Percentiles rank a stretch among this genome's conserved stretches.
Evolutionary conservation across 2,113 vertebrate genomes (phyloP).

Genomic region (Calidris pugnax): DNA sequence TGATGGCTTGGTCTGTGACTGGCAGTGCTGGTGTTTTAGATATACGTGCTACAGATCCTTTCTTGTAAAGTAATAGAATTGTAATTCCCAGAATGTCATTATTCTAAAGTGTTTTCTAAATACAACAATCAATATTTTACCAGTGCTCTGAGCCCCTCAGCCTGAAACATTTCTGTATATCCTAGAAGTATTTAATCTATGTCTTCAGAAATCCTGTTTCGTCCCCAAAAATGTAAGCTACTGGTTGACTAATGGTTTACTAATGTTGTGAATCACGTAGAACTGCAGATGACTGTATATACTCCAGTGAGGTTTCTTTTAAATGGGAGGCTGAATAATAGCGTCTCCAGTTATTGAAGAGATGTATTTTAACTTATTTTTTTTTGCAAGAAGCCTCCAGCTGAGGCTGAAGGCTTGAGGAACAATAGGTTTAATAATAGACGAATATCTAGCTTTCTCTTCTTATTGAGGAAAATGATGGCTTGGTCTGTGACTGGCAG

Average conservation of each 20-base stretch:
- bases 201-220: neutral
- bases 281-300: neutral
- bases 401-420: neutral
- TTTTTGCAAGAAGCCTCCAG: neutral
- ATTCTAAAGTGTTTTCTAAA: neutral
- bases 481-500: neutral
- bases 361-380: too few species aligned
- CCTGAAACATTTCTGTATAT: neutral
- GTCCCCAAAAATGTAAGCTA: neutral
- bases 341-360: neutral
- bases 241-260: neutral
- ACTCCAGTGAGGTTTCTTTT: neutral
- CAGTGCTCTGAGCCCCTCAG: neutral
- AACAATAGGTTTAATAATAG: slow-evolving; percentile 20
- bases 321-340: slow-evolving; percentile 16
- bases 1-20: neutral
- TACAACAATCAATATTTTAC: neutral
- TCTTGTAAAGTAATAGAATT: neutral
- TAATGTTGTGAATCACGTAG: slow-evolving; percentile 17
- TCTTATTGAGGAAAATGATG: neutral
- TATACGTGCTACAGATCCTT: neutral
- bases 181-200: neutral
- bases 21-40: neutral
- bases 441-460: neutral
- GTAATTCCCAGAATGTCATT: neutral